These are phyloP conservation scores for Alectura lathami DNA, from an alignment of 2,113 vertebrate genomes.

Conservation along the genomic window DNA sequence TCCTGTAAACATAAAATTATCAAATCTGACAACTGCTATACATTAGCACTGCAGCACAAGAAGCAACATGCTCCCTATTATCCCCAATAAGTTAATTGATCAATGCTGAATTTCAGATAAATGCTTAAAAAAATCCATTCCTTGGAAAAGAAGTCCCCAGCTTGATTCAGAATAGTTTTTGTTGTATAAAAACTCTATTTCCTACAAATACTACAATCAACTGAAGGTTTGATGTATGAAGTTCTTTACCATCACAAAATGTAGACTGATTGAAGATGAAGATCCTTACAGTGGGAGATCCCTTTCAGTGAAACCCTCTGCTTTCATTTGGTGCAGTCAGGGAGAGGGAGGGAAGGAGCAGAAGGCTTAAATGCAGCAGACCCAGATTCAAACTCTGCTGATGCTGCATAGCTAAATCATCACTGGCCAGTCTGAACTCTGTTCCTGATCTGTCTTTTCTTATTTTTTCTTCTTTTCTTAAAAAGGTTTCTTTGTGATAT, in stretches of 20 bases:
- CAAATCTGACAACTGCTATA: slow-evolving; percentile 50
- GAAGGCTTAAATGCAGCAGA: background rate
- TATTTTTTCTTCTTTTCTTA: background rate
- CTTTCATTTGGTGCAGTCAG: background rate
- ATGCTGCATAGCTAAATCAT: background rate
- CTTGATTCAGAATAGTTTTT: background rate
- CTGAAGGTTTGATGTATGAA: background rate
- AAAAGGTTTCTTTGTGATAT: background rate
- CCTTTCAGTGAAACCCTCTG: background rate
- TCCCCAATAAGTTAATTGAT: slow-evolving; percentile 26
- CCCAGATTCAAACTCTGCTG: background rate
- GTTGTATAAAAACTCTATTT: background rate
- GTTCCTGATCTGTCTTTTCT: too few relatives aligned
- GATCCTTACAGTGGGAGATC: background rate
- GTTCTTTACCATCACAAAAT: background rate
- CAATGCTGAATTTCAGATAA: background rate
- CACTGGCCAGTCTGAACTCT: too few relatives aligned
- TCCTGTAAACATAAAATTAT: slow-evolving; percentile 65
- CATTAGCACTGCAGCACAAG: slow-evolving; percentile 11
- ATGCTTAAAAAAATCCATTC: background rate
- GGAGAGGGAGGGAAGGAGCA: background rate
- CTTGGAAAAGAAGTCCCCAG: background rate
- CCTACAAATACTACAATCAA: background rate
- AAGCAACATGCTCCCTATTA: slow-evolving; percentile 29
- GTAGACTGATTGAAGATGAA: background rate